These are phyloP conservation scores for Rhizomys pruinosus DNA, from an alignment of 2,113 vertebrate species.

Conservation along the genomic window DNA sequence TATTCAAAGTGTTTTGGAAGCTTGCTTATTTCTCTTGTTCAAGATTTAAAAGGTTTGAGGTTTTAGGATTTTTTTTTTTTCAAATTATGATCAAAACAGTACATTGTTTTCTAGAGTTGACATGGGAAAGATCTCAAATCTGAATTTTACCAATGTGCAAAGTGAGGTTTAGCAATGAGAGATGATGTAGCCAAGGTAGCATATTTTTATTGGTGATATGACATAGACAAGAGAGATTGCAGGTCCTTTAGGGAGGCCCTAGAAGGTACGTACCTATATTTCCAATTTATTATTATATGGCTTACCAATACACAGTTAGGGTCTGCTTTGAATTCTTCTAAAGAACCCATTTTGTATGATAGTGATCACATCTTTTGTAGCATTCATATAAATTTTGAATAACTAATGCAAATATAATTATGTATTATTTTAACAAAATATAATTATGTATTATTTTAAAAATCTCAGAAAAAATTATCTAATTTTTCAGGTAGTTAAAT, in stretches of 20 bases:
- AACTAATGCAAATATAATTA: constrained; percentile 75
- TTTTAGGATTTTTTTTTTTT: neutral
- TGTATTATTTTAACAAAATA: constrained; percentile 80
- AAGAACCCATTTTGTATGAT: constrained; percentile 60
- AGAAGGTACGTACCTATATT: neutral
- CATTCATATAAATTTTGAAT: constrained; percentile 79
- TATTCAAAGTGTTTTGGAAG: neutral
- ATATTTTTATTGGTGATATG: neutral
- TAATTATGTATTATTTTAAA: constrained; percentile 77
- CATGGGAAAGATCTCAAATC: neutral
- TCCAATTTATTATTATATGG: constrained; percentile 31
- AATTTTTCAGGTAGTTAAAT: constrained; percentile 71
- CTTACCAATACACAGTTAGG: constrained; percentile 49
- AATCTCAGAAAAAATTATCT: constrained; percentile 81
- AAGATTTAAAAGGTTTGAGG: neutral
- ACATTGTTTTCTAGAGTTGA: neutral
- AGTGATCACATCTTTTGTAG: constrained; percentile 78
- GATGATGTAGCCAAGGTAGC: neutral
- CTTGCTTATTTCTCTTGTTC: neutral
- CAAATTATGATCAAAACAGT: constrained; percentile 4
- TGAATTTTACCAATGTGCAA: neutral
- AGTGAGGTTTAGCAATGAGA: neutral
- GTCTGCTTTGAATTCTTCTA: constrained; percentile 74
- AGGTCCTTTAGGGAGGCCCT: constrained; percentile 20
- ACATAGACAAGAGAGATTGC: neutral